Evolutionary conservation across 2,888 invertebrate species (phyloP), one percentile per base, ranked within the genome.

Genomic region (Periphyllus acericola): DNA sequence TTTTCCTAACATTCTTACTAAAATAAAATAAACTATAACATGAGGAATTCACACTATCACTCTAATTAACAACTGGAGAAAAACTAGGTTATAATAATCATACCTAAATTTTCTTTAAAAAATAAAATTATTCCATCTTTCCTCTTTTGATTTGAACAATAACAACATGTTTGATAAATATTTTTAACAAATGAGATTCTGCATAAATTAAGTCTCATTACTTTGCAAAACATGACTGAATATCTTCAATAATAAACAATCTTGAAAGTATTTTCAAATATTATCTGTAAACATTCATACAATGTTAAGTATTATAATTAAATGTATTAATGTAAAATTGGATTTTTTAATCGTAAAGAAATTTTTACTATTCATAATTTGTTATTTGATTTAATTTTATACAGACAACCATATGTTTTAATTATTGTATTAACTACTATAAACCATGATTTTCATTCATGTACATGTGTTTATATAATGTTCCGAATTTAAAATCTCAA

Each of bases 81-180:
- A 32, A 79, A 60, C 3, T 72, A 72, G 14, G 17, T 52, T 21
- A 4, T 14, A 25, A 9, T 52, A 83, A 40, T 40, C 60, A 21
- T 83, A 83, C 83, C 60, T 21, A 83, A 83, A 75, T 83, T 32
- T 0, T 83, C 21, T 75, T 75, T 11, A 60, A 83, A 75, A 83
- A 83, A 83, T 66, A 0, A 0, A 11, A 25, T 2, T 29, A 66
- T 8, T 66, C 75, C 83, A 8, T 36, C 21, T 1, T 83, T 75
- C 21, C 8, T 25, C 6, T 3, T 17, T 21, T 21, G 9, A 25
- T 29, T 66, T 3, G 32, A 9, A 75, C 83, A 72, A 82, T 82
- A 83, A 29, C 29, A 75, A 66, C 75, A 66, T 25, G 21, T 75
- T 40, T 60, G 83, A 40, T 75, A 75, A 29, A 40, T n/a, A 75